Percentiles rank a stretch among this genome's conserved stretches.
Evolutionary conservation across 2,888 invertebrate species (phyloP).

Genomic region (Aphodius sticticus): DNA sequence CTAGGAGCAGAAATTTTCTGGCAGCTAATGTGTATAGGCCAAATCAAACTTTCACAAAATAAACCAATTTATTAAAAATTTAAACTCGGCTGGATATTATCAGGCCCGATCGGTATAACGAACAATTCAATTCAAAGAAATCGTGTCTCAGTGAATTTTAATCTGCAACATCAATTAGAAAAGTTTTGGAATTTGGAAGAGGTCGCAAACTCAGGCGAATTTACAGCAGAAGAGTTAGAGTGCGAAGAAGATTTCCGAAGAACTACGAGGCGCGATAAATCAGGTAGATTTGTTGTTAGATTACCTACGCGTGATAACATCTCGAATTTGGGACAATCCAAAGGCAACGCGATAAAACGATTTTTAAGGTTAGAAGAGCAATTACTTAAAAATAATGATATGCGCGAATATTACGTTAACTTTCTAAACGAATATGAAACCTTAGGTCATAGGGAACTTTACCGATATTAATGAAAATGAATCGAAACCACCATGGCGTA

Average conservation of each 20-base stretch:
- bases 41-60: constrained; percentile 14
- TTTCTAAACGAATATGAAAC: constrained; percentile 32
- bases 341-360: not conserved
- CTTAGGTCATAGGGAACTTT: constrained; percentile 34
- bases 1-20: constrained; percentile 25
- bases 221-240: constrained; percentile 9
- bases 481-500: constrained; percentile 19
- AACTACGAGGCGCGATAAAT: constrained; percentile 18
- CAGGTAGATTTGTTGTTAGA: constrained; percentile 35
- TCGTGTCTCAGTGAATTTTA: not conserved
- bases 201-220: not conserved
- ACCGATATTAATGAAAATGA: not conserved
- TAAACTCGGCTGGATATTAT: constrained; percentile 25
- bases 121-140: not conserved
- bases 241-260: constrained; percentile 24
- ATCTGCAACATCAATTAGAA: constrained; percentile 15
- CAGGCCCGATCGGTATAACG: not conserved
- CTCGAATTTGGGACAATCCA: constrained; percentile 6
- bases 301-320: constrained; percentile 35
- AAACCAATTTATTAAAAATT: constrained; percentile 19
- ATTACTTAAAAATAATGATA: constrained; percentile 27
- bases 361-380: constrained; percentile 17
- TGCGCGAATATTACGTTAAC: constrained; percentile 27
- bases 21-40: constrained; percentile 14
- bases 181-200: constrained; percentile 18